Conservation (phyloP, 2,113 vertebrate species). For the Chroicocephalus ridibundus region DNA sequence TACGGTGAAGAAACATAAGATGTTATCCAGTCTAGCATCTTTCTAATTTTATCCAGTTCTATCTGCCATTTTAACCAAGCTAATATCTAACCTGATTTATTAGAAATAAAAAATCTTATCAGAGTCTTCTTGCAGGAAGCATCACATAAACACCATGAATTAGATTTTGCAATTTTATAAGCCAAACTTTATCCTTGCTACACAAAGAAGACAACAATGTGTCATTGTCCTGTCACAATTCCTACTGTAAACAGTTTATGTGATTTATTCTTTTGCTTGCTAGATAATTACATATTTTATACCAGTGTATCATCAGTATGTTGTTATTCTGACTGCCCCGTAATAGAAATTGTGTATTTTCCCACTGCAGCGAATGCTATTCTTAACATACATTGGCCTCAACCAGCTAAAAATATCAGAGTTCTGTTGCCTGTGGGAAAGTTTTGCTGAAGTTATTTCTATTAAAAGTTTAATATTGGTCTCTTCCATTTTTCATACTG, state of each 20-base stretch:
- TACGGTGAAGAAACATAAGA: conserved; percentile 15
- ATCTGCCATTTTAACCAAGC: conserved; percentile 14
- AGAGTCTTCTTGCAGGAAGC: conserved; percentile 4
- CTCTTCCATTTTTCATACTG: conserved; percentile 38
- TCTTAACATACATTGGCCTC: conserved; percentile 68
- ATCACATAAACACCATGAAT: not conserved
- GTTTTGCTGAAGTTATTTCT: conserved; percentile 58
- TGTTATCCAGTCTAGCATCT: not conserved
- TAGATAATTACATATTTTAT: conserved; percentile 64
- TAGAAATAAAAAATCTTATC: not conserved
- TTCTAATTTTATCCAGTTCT: conserved; percentile 29
- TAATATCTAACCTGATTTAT: conserved; percentile 27
- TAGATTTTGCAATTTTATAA: conserved; percentile 9
- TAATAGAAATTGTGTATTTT: conserved; percentile 70
- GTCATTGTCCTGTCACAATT: conserved; percentile 44
- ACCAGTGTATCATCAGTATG: conserved; percentile 52
- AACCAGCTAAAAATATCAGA: conserved; percentile 77
- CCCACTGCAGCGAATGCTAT: conserved; percentile 75
- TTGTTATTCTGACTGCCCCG: conserved; percentile 49
- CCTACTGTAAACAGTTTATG: conserved; percentile 66
- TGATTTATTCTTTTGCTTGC: conserved; percentile 62
- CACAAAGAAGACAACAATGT: conserved; percentile 14
- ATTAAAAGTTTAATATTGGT: conserved; percentile 32
- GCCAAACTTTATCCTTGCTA: not conserved
- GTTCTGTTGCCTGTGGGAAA: conserved; percentile 74